phyloP scores from a whole-genome alignment of 2,888 invertebrate genomes.

The Nomada flava region DNA sequence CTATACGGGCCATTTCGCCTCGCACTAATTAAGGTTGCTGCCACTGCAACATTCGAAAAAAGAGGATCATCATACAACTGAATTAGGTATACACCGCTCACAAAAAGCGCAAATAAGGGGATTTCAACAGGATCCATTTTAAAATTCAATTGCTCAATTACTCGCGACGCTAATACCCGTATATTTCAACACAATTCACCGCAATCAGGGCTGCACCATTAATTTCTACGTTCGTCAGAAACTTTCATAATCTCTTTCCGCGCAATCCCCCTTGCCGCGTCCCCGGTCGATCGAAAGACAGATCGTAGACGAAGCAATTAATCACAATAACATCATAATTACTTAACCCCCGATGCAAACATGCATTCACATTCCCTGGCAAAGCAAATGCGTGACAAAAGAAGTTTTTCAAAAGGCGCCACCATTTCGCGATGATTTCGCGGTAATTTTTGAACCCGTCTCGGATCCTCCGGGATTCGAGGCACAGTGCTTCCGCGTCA shows the following conservation, averaged over 20 bases:
- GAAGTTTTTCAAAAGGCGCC: constrained; percentile 26
- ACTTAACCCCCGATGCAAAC: constrained; percentile 51
- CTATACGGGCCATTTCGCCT: too few relatives aligned
- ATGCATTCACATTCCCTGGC: constrained; percentile 9
- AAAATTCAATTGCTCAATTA: background rate
- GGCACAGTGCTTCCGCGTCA: constrained; percentile 36
- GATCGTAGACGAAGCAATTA: constrained; percentile 48
- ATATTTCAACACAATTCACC: background rate
- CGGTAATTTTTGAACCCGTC: constrained; percentile 56
- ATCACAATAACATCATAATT: constrained; percentile 53
- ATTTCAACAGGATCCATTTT: background rate
- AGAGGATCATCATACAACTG: too few relatives aligned
- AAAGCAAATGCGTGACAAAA: constrained; percentile 27
- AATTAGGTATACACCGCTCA: too few relatives aligned
- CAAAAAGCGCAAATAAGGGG: too few relatives aligned
- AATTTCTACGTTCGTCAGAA: background rate
- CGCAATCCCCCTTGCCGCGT: background rate
- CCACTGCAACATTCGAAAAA: too few relatives aligned
- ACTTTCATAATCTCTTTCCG: constrained; percentile 6
- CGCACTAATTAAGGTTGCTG: too few relatives aligned
- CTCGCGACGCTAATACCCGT: background rate
- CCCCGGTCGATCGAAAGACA: background rate
- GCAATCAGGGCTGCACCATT: background rate
- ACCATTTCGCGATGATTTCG: constrained; percentile 14
- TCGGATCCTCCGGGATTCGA: constrained; percentile 36